Base-by-base conservation (phyloP, 1,140 invertebrate species). In the Drosophila arawakana region DNA sequence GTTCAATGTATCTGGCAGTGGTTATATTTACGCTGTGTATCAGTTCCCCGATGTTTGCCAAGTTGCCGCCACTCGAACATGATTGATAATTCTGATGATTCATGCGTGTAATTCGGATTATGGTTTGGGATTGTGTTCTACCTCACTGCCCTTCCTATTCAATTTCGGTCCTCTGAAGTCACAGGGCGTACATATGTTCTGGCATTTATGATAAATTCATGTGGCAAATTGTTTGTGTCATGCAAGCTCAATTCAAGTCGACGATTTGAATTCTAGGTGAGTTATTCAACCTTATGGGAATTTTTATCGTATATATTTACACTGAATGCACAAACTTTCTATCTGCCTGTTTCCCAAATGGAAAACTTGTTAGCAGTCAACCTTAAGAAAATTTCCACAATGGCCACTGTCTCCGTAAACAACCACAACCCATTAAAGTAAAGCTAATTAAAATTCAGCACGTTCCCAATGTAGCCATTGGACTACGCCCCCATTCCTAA, bases 41-140 rank as follows among this genome's bases (percentile, higher is more conserved):
- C 69, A 68, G 37, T 54, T 68, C 34, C 61, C 61, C 52, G 47
- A 18, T 84, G 74, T 84, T 84, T 84, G 84, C 76, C 61, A 39
- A 72, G 68, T 66, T 76, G 46, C 68, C 35, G 34, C 39, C 80
- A 78, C 83, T 89, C 80, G 70, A 80, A 81, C 66, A 89, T 88
- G 84, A 88, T 88, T 88, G 84, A 88, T 88, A 89, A 89, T 89
- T 78, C 74, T 71, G 84, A 89, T 88, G 83, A 88, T 78, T 88
- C 83, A 89, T 88, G 80, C 80, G 77, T 89, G 71, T 83, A 83
- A 89, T 78, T 89, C 59, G 65, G 80, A 76, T 82, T 68, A 61
- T 68, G 30, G 30, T 62, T 66, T 52, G 52, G 30, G n/a, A 43
- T 52, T 57, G 30, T 46, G 0, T 7, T 57, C 21, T 34, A 9